phyloP scores from a whole-genome alignment of 2,888 invertebrate species.

The Xiphydria camelus region DNA sequence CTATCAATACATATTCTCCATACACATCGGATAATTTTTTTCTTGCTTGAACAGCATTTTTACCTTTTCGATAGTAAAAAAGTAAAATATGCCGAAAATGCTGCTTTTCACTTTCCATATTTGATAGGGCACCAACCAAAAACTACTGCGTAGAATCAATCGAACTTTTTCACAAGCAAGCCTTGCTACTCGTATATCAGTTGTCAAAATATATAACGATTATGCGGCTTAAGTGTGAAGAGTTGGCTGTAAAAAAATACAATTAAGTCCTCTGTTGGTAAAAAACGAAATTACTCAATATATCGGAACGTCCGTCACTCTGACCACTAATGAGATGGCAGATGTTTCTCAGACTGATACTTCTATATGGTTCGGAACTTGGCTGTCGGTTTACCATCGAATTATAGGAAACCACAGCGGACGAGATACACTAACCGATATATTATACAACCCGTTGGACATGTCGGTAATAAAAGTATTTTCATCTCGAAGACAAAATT shows the following conservation, averaged over 20 bases:
- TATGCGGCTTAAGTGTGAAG: conserved; percentile 6
- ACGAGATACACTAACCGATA: no score
- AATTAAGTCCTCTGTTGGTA: conserved; percentile 3
- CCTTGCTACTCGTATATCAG: no score
- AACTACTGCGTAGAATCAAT: conserved; percentile 27
- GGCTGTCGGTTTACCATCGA: no score
- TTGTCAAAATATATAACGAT: conserved; percentile 31
- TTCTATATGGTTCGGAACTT: no score
- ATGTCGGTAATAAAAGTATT: no score
- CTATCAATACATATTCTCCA: conserved; percentile 26
- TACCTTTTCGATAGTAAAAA: conserved; percentile 25
- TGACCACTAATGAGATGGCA: no score
- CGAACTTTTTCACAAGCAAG: conserved; percentile 22
- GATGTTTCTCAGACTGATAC: no score
- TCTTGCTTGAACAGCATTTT: conserved; percentile 22
- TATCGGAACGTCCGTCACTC: no score
- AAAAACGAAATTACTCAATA: not conserved
- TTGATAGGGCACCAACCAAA: conserved; percentile 29
- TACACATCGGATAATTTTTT: conserved; percentile 22
- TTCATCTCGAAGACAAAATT: no score
- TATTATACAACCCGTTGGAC: no score
- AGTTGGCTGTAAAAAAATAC: conserved; percentile 2
- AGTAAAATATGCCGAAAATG: no score
- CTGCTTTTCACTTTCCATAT: conserved; percentile 24
- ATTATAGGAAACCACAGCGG: no score